Conservation (phyloP, 2,113 vertebrate genomes). For the Potamarius usumacintae region DNA sequence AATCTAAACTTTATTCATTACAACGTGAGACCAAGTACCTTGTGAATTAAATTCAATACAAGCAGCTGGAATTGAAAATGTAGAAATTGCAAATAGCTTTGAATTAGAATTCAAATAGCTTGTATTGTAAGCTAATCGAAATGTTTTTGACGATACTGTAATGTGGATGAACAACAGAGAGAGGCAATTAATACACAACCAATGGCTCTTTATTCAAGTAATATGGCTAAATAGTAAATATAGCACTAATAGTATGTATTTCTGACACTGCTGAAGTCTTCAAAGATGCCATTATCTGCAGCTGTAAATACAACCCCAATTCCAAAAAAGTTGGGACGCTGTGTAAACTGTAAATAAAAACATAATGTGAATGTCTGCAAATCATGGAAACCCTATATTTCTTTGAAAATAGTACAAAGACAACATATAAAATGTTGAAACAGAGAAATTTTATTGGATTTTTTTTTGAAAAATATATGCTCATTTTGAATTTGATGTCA, state of each 20-base stretch:
- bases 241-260: not conserved
- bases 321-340: too few species aligned
- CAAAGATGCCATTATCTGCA: not conserved
- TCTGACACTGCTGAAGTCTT: not conserved
- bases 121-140: not conserved
- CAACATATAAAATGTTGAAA: too few species aligned
- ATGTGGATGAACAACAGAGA: not conserved
- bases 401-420: too few species aligned
- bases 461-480: too few species aligned
- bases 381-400: too few species aligned
- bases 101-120: too few species aligned
- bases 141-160: not conserved
- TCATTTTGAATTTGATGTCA: too few species aligned
- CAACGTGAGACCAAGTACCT: too few species aligned
- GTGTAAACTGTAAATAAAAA: too few species aligned
- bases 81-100: too few species aligned
- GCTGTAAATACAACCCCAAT: too few species aligned
- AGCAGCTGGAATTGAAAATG: not conserved
- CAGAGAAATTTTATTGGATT: not conserved
- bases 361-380: too few species aligned
- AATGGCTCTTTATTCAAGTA: not conserved
- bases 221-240: not conserved
- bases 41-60: not conserved
- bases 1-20: not conserved
- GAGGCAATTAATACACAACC: not conserved